Evolutionary conservation across 2,797 vertebrate genomes (phyloP).

Genomic region (Micromesistius poutassou): DNA sequence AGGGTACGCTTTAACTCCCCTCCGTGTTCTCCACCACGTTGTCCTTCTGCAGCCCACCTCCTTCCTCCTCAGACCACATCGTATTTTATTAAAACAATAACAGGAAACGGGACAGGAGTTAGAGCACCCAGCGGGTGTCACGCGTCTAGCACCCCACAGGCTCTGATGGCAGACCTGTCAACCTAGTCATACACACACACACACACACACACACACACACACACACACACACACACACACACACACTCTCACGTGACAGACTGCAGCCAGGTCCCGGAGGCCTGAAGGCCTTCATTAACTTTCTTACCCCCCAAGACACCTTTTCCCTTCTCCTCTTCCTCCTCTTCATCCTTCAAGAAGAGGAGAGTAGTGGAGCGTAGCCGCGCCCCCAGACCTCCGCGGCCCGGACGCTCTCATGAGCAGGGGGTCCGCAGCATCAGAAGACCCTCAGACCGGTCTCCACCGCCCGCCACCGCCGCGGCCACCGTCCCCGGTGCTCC

Average conservation of each 20-base stretch:
- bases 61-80: not conserved
- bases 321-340: conserved; percentile 78
- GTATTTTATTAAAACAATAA: not conserved
- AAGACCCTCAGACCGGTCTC: conserved; percentile 70
- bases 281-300: conserved; percentile 65
- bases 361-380: conserved; percentile 90
- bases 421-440: conserved; percentile 57
- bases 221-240: not conserved
- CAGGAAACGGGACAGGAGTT: not conserved
- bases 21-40: not conserved
- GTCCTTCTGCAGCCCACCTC: not conserved
- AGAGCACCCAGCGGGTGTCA: not conserved
- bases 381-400: conserved; percentile 65
- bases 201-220: not conserved
- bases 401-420: conserved; percentile 63
- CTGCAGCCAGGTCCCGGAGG: conserved; percentile 85
- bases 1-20: not conserved
- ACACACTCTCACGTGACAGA: conserved; percentile 73
- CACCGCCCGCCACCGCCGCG: conserved; percentile 73
- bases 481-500: conserved; percentile 69
- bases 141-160: not conserved
- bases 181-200: not conserved
- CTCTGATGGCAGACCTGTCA: not conserved
- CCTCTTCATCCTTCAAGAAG: conserved; percentile 52
- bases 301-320: conserved; percentile 85